Evolutionary conservation across 2,113 vertebrate genomes (phyloP), one percentile per base, ranked within the genome.

Genomic region (Ptychochromis oligacanthus): DNA sequence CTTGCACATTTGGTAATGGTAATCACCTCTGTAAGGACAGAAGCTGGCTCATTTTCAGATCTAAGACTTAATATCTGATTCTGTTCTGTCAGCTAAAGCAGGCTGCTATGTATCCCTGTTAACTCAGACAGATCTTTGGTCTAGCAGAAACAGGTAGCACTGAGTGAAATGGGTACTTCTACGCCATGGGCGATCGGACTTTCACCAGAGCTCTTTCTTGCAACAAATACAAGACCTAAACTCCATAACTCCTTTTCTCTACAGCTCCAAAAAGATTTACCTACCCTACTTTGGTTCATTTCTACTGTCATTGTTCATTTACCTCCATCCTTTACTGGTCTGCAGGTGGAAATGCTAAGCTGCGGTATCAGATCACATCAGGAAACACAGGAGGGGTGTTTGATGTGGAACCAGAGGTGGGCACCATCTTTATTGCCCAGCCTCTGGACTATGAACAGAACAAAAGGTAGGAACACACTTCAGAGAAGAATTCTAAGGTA

Each of bases 321-420:
- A 55, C 34, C 49, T 70, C 24, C 24, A 40, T 75, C 11, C 57
- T 77, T 8, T 58, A 12, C 4, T 31, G 65, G 77, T 81, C 58
- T 75, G 17, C 87, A 98, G 97, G 97, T 88, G 95, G 96, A 84
- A 97, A 97, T 17, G 96, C 97, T 26, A 98, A 97, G 57, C 92
- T 97, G 22, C 95, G 96, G 15, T 98, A 98, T 79, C 97, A 97
- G 94, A 97, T 98, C 93, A 97, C 96, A 70, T 95, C 96, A 60
- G 97, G 97, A 70, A 97, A 97, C 87, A 94, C 88, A 1, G 96
- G 96, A 64, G 97, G 97, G 13, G 95, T 96, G 31, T 97, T 98
- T 90, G 96, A 95, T 79, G 94, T 97, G 40, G 96, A 97, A 77
- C 96, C 96, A 22, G 97, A 97, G 88, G 97, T 97, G 70, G 97